phyloP scores from a whole-genome alignment of 1,140 invertebrate genomes.

The Camponotus floridanus region DNA sequence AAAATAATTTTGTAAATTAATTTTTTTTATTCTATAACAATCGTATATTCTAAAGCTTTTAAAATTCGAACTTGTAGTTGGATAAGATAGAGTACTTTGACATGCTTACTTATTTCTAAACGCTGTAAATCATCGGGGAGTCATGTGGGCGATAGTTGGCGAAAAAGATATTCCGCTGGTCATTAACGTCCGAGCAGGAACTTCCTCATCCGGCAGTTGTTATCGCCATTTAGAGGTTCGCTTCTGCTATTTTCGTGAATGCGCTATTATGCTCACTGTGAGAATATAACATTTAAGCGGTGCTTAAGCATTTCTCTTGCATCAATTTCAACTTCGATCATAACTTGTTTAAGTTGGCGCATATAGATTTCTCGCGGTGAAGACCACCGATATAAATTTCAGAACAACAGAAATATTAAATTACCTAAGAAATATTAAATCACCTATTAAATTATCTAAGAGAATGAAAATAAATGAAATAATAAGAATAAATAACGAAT shows the following conservation, averaged over 20 bases:
- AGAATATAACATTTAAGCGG: slow-evolving; percentile 11
- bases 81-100: slow-evolving; percentile 2
- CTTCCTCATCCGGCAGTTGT: slow-evolving; percentile 68
- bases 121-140: slow-evolving; percentile 58
- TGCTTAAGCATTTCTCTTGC: neutral
- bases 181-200: slow-evolving; percentile 70
- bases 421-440: too few relatives aligned
- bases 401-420: neutral
- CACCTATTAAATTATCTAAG: too few relatives aligned
- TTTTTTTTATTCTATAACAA: neutral
- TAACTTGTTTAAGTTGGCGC: neutral
- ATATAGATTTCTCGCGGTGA: neutral
- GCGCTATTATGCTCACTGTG: slow-evolving; percentile 20
- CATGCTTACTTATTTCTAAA: slow-evolving; percentile 1
- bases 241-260: slow-evolving; percentile 54
- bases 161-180: slow-evolving; percentile 66
- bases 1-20: neutral
- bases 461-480: too few relatives aligned
- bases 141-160: slow-evolving; percentile 56
- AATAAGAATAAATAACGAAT: too few relatives aligned
- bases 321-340: slow-evolving; percentile 15
- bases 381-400: neutral
- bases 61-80: slow-evolving; percentile 17
- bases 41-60: neutral
- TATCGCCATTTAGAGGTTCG: slow-evolving; percentile 68